Conservation (phyloP, 2,113 vertebrate species). For the Corythaixoides concolor region DNA sequence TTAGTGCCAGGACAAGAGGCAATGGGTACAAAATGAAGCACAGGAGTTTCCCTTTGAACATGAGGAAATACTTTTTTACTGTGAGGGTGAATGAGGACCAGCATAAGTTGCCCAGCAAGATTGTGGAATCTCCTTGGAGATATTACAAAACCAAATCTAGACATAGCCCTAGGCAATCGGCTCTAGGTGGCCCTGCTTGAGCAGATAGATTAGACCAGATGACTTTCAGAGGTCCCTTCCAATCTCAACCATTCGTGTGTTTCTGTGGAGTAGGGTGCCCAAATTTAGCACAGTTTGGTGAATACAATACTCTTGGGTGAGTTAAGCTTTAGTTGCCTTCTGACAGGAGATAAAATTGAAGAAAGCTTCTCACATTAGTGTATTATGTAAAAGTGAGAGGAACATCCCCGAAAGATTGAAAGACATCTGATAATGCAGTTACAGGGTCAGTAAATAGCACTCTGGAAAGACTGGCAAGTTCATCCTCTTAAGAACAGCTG, state of each 20-base stretch:
- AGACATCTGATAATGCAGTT: neutral
- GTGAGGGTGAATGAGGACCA: neutral
- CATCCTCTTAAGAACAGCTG: neutral
- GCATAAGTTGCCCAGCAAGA: neutral
- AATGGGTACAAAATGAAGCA: neutral
- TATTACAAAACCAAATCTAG: neutral
- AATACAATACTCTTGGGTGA: neutral
- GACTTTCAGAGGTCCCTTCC: neutral
- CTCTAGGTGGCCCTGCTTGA: neutral
- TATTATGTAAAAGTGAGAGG: neutral
- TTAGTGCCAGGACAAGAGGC: neutral
- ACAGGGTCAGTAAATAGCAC: neutral
- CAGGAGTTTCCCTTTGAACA: neutral
- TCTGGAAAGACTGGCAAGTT: neutral
- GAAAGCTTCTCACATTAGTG: neutral
- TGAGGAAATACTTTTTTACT: neutral
- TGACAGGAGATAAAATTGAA: neutral
- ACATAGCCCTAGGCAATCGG: accelerated
- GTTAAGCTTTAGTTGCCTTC: neutral
- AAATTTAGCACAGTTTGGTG: neutral
- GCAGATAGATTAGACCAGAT: neutral
- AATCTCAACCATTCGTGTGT: neutral
- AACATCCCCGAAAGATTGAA: neutral
- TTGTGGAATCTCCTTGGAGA: neutral
- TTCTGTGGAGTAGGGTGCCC: neutral